A percentile compares a stretch with the other conserved stretches of the same genome.
These are phyloP conservation scores for Riptortus pedestris DNA, from an alignment of 1,140 invertebrate genomes.

Conservation along the genomic window DNA sequence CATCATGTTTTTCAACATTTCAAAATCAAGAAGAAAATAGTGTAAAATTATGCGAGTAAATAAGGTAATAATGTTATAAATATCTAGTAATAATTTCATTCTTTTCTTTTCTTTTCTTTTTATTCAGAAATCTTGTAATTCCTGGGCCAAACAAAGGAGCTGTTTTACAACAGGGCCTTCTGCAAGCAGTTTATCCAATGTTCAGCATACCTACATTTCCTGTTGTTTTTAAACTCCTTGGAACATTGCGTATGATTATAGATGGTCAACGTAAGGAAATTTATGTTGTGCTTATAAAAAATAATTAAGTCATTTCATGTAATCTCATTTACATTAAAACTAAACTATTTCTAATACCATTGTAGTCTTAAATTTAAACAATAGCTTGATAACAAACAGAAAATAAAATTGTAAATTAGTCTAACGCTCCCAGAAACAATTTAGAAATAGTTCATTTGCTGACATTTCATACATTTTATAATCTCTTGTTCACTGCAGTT, in stretches of 20 bases:
- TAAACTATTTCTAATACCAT: too few species aligned
- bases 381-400: too few species aligned
- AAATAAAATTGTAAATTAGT: background rate
- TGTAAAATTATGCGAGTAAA: too few species aligned
- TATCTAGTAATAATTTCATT: background rate
- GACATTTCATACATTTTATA: background rate
- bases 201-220: conserved; percentile 60
- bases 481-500: too few species aligned
- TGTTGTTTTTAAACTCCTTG: conserved; percentile 77
- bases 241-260: conserved; percentile 73
- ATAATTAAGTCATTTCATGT: too few species aligned
- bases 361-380: too few species aligned
- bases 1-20: too few species aligned
- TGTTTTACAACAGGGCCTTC: conserved; percentile 58
- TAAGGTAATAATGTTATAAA: too few species aligned
- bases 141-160: conserved; percentile 61
- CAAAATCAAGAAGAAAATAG: too few species aligned
- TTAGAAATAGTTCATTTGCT: background rate
- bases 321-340: too few species aligned
- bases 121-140: conserved; percentile 63
- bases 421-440: too few species aligned
- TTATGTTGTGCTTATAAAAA: background rate
- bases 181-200: conserved; percentile 61
- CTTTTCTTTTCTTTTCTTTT: background rate
- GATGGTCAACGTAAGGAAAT: conserved; percentile 55